These are phyloP conservation scores for Lordiphosa stackelbergi DNA, from an alignment of 1,140 invertebrate species.

Conservation along the genomic window DNA sequence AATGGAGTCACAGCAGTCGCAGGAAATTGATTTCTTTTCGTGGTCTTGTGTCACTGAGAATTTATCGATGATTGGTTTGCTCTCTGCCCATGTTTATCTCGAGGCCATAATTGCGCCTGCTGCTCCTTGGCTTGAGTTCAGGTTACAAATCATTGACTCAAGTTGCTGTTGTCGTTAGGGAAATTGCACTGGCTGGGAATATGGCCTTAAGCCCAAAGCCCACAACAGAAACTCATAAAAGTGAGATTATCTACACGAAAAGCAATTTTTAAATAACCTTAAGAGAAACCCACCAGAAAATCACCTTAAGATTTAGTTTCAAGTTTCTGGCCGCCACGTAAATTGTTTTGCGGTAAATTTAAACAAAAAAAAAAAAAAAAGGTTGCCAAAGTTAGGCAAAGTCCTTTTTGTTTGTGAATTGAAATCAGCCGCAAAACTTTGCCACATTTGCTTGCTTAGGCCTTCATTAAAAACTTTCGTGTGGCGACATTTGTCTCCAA, in stretches of 20 bases:
- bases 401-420: slow-evolving; percentile 34
- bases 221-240: slow-evolving; percentile 16
- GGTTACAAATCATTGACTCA: slow-evolving; percentile 29
- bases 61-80: slow-evolving; percentile 65
- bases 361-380: slow-evolving; percentile 1
- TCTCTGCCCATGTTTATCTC: slow-evolving; percentile 63
- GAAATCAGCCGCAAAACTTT: slow-evolving; percentile 42
- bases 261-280: background rate
- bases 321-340: background rate
- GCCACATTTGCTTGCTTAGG: slow-evolving; percentile 51
- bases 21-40: slow-evolving; percentile 70
- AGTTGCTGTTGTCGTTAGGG: slow-evolving; percentile 3
- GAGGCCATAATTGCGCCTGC: slow-evolving; percentile 53
- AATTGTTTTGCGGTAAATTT: slow-evolving; percentile 21
- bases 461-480: slow-evolving; percentile 52
- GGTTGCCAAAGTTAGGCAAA: slow-evolving; percentile 28
- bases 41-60: slow-evolving; percentile 51
- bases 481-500: slow-evolving; percentile 47
- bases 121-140: slow-evolving; percentile 28
- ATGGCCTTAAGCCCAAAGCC: slow-evolving; percentile 1
- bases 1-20: slow-evolving; percentile 42
- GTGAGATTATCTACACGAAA: slow-evolving; percentile 13
- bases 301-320: no score
- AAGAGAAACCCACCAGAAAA: background rate
- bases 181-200: background rate